phyloP scores from a whole-genome alignment of 2,888 invertebrate species.

The Heliconius erato region DNA sequence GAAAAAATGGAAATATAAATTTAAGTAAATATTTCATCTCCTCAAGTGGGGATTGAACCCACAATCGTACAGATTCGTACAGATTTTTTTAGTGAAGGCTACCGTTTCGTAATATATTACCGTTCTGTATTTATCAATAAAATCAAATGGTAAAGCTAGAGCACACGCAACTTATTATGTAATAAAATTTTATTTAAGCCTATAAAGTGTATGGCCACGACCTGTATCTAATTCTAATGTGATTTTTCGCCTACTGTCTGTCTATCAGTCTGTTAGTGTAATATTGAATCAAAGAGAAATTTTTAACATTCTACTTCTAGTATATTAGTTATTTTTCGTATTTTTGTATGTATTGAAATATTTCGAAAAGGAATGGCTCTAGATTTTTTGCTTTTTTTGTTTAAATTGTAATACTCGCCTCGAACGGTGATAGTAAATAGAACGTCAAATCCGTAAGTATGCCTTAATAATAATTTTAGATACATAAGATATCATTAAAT shows the following conservation, averaged over 20 bases:
- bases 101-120: slow-evolving; percentile 43
- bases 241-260: neutral
- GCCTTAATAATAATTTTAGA: neutral
- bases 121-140: slow-evolving; percentile 37
- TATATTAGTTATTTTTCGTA: neutral
- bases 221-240: slow-evolving; percentile 15
- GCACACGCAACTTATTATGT: slow-evolving; percentile 31
- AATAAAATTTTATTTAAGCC: slow-evolving; percentile 18
- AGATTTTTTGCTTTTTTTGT: neutral
- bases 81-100: slow-evolving; percentile 46
- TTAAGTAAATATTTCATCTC: too few relatives aligned
- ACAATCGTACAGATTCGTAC: too few relatives aligned
- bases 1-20: too few relatives aligned
- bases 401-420: neutral
- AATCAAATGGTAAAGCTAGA: slow-evolving; percentile 36
- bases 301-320: neutral
- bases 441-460: too few relatives aligned
- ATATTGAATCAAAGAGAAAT: neutral
- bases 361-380: neutral
- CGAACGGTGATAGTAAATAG: neutral
- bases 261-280: neutral
- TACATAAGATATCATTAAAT: neutral
- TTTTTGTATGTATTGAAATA: neutral
- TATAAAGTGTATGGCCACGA: slow-evolving; percentile 26
- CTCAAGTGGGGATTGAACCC: too few relatives aligned